phyloP scores from a whole-genome alignment of 2,888 invertebrate genomes.

The Heteromurus nitidus region DNA sequence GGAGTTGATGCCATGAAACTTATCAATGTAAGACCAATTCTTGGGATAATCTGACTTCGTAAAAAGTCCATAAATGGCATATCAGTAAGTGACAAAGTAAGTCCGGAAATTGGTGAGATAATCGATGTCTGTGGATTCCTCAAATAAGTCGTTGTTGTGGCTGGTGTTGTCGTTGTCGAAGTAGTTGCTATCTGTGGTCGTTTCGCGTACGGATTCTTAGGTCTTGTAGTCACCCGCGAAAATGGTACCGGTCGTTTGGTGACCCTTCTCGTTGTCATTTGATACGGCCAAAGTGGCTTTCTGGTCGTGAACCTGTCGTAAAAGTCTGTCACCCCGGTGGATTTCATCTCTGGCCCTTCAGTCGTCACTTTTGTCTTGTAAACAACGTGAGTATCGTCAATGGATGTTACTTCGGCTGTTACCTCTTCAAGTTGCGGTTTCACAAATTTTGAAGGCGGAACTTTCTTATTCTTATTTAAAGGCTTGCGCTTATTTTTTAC shows the following conservation, averaged over 20 bases:
- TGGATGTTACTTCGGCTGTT: slow-evolving; percentile 61
- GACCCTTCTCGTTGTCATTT: slow-evolving; percentile 55
- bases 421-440: slow-evolving; percentile 70
- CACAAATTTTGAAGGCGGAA: slow-evolving; percentile 68
- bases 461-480: slow-evolving; percentile 62
- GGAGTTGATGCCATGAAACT: slow-evolving; percentile 73
- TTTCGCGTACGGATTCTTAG: slow-evolving; percentile 65
- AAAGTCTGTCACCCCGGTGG: slow-evolving; percentile 38
- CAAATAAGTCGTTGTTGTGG: slow-evolving; percentile 69
- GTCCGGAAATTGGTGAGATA: slow-evolving; percentile 62
- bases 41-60: slow-evolving; percentile 70
- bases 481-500: slow-evolving; percentile 44
- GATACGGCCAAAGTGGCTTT: slow-evolving; percentile 63
- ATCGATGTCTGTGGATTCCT: slow-evolving; percentile 67
- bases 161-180: slow-evolving; percentile 69
- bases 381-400: slow-evolving; percentile 71
- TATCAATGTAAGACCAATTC: slow-evolving; percentile 71
- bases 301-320: slow-evolving; percentile 62
- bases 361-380: slow-evolving; percentile 66
- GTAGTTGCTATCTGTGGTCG: slow-evolving; percentile 66
- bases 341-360: slow-evolving; percentile 61
- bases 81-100: slow-evolving; percentile 67
- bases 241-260: slow-evolving; percentile 66
- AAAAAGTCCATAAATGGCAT: slow-evolving; percentile 72
- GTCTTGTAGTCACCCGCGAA: slow-evolving; percentile 58